Conservation (phyloP, 2,888 invertebrate genomes). For the Pemphredon lugubris region DNA sequence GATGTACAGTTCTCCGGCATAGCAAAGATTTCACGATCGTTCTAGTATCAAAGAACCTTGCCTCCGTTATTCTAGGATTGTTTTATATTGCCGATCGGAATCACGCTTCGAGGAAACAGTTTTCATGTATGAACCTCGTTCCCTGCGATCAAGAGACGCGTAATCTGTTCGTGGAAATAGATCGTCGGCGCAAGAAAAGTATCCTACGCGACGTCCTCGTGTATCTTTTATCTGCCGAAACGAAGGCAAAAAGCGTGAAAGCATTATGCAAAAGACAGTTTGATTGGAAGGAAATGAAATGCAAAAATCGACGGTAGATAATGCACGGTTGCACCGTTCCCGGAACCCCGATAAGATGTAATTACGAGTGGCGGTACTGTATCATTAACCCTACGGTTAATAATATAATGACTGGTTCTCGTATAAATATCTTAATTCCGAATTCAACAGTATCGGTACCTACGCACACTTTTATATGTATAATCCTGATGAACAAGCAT, state of each 20-base stretch:
- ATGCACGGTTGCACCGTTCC: constrained; percentile 3
- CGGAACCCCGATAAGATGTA: constrained; percentile 2
- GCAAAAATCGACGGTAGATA: constrained; percentile 5
- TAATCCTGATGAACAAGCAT: too few species aligned
- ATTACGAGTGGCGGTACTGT: constrained; percentile 5
- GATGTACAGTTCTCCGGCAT: too few species aligned
- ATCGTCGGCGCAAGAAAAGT: constrained; percentile 2
- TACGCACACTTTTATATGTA: too few species aligned
- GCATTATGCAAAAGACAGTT: constrained; percentile 9
- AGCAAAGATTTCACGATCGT: too few species aligned
- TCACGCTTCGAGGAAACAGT: too few species aligned
- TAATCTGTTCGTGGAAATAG: too few species aligned
- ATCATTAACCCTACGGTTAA: constrained; percentile 3
- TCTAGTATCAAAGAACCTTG: too few species aligned
- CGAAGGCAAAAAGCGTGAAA: background rate
- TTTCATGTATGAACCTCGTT: too few species aligned
- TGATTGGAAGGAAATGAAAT: background rate
- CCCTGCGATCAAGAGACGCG: too few species aligned
- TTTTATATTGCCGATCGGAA: too few species aligned
- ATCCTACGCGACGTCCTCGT: background rate
- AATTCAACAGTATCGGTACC: too few species aligned
- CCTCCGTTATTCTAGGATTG: too few species aligned
- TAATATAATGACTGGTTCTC: background rate
- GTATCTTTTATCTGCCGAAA: background rate
- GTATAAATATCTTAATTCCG: background rate